A percentile compares a stretch with the other conserved stretches of the same genome.
Conservation (phyloP, 2,888 invertebrate species). For the Acleris literana region DNA sequence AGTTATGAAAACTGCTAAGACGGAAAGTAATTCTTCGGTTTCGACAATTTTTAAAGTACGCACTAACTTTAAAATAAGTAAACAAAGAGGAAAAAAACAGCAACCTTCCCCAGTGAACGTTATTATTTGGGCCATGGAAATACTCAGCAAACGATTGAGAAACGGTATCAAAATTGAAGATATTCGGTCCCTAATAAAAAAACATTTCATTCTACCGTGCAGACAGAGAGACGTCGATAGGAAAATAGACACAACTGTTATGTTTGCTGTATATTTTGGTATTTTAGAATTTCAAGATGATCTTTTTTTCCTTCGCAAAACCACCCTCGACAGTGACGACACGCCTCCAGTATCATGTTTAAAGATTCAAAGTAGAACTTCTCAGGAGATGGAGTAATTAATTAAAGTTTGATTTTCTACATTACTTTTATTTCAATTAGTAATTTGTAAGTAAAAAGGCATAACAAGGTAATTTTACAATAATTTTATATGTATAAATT, state of each 20-base stretch:
- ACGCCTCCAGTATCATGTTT: background rate
- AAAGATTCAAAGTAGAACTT: constrained; percentile 7
- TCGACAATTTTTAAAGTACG: constrained; percentile 49
- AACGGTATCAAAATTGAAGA: constrained; percentile 51
- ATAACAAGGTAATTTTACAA: constrained; percentile 53
- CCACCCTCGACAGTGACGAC: background rate
- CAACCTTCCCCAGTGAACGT: constrained; percentile 55
- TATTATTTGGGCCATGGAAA: constrained; percentile 62
- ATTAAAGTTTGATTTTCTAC: background rate
- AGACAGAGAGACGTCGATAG: constrained; percentile 51
- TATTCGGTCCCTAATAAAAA: constrained; percentile 54
- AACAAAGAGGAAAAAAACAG: constrained; percentile 44
- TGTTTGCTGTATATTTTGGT: constrained; percentile 56
- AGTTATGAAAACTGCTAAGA: constrained; percentile 39
- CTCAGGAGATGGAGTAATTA: background rate
- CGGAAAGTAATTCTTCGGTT: constrained; percentile 44
- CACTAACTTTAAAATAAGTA: constrained; percentile 48
- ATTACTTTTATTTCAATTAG: background rate
- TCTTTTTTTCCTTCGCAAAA: constrained; percentile 49
- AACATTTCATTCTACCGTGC: constrained; percentile 55
- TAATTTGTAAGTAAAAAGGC: background rate
- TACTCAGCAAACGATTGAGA: constrained; percentile 47
- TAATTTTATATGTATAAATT: constrained; percentile 82
- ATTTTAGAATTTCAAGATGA: constrained; percentile 50
- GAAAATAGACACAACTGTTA: constrained; percentile 54